These are phyloP conservation scores for Drosophila tristis DNA, from an alignment of 1,140 invertebrate genomes.

Conservation along the genomic window DNA sequence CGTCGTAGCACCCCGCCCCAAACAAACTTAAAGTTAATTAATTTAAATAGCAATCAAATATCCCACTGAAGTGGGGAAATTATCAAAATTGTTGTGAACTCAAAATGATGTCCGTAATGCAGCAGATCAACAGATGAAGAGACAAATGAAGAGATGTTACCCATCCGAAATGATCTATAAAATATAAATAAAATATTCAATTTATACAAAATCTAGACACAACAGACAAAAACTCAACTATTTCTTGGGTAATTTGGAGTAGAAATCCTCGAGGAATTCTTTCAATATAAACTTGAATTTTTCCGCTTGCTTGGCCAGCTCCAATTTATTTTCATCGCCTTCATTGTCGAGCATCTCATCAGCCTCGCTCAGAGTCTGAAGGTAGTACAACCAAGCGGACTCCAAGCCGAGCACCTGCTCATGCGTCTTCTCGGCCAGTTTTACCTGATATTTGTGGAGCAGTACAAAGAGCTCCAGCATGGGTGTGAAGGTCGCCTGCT, in stretches of 20 bases:
- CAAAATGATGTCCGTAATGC: not conserved
- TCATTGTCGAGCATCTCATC: slow-evolving; percentile 79
- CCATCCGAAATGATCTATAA: no score
- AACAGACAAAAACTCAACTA: slow-evolving; percentile 7
- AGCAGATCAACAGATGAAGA: not conserved
- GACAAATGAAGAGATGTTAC: no score
- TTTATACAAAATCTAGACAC: not conserved
- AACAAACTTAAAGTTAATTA: no score
- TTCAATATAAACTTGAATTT: slow-evolving; percentile 69
- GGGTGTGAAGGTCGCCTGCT: slow-evolving; percentile 56
- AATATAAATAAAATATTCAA: no score
- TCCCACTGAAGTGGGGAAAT: no score
- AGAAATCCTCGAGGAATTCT: slow-evolving; percentile 73
- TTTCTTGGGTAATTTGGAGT: slow-evolving; percentile 65
- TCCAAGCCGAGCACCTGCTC: slow-evolving; percentile 60
- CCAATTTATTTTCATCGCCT: slow-evolving; percentile 46
- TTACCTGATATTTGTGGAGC: slow-evolving; percentile 71
- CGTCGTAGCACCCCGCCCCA: no score
- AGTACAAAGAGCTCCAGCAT: slow-evolving; percentile 76
- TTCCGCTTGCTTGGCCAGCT: slow-evolving; percentile 54
- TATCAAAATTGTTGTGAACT: no score
- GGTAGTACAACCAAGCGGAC: slow-evolving; percentile 66
- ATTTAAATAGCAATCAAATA: slow-evolving; percentile 3
- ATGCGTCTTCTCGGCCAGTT: slow-evolving; percentile 48
- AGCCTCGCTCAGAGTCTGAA: slow-evolving; percentile 64